Base-by-base conservation (phyloP, 2,113 vertebrate species). In the Myrmecobius fasciatus region DNA sequence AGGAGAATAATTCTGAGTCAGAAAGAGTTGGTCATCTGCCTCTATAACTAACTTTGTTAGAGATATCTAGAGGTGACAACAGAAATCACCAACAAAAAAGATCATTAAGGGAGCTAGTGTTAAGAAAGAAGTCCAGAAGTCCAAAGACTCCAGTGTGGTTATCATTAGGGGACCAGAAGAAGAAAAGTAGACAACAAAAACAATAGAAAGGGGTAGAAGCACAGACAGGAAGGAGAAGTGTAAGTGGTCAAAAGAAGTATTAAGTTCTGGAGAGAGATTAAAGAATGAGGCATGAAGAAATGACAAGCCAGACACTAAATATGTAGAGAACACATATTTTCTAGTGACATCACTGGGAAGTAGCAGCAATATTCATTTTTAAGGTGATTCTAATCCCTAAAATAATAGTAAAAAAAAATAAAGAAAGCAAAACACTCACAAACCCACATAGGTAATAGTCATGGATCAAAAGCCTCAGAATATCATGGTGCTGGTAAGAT, bases 271-370 rank as follows among this genome's bases (percentile, higher is more conserved):
- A 83, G n/a, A 43, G 36, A 22, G 36, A n/a, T 83, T 24, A 75
- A n/a, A 75, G 36, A 75, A n/a, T n/a, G 31, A n/a, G 31, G 31
- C 12, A 31, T n/a, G 31, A 20, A 60, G 56, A 36, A 14, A 0
- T 60, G 25, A 92, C 89, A 91, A 93, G 67, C 28, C 67, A 93
- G 91, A 93, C 3, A 49, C 43, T 43, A 60, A 36, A 9, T 17
- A 31, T 5, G 24, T 25, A 93, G 67, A n/a, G 4, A n/a, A 75
- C 17, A 90, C n/a, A 97, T 43, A 91, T 52, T 91, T 93, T 96
- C 91, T 92, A 89, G 51, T 52, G 49, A 28, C 26, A 83, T n/a
- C 31, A 91, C 43, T 75, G 36, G 67, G 36, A 75, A 67, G 31
- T 2, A 67, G 12, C 9, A 91, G 46, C 56, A 89, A 90, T 94